Evolutionary conservation across 2,113 vertebrate species (phyloP).

Genomic region (Egretta garzetta): DNA sequence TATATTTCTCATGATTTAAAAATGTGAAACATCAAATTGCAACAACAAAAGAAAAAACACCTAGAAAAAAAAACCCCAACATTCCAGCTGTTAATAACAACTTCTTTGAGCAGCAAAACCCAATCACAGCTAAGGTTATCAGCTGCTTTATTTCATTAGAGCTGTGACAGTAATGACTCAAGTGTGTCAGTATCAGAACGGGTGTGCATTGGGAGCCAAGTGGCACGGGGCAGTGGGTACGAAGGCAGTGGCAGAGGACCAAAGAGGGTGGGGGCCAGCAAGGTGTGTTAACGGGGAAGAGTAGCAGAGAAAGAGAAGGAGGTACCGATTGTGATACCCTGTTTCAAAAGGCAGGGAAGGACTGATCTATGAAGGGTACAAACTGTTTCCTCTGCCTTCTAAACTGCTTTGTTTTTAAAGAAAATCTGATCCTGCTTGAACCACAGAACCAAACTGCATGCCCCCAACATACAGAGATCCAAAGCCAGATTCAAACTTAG

Average conservation of each 20-base stretch:
- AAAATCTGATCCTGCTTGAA: not conserved
- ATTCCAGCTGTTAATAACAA: not conserved
- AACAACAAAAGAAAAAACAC: not conserved
- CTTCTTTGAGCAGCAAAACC: not conserved
- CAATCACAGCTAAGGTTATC: not conserved
- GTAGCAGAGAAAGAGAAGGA: not conserved
- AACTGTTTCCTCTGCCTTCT: not conserved
- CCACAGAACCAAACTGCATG: not conserved
- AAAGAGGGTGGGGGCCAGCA: not conserved
- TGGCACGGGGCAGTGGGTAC: not conserved
- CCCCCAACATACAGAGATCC: not conserved
- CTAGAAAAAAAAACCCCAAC: not conserved
- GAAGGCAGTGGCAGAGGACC: not conserved
- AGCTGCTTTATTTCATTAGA: not conserved
- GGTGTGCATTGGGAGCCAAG: not conserved
- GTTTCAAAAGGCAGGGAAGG: not conserved
- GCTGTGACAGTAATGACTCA: not conserved
- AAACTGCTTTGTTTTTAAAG: not conserved
- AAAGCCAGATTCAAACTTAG: not conserved
- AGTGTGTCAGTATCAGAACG: not conserved
- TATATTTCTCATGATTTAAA: not conserved
- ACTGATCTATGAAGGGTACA: not conserved
- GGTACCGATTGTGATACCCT: not conserved
- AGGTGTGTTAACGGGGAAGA: not conserved
- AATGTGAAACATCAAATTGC: not conserved